A percentile compares a stretch with the other conserved stretches of the same genome.
Conservation (phyloP, 2,888 invertebrate genomes). For the Teleiodes luculella region DNA sequence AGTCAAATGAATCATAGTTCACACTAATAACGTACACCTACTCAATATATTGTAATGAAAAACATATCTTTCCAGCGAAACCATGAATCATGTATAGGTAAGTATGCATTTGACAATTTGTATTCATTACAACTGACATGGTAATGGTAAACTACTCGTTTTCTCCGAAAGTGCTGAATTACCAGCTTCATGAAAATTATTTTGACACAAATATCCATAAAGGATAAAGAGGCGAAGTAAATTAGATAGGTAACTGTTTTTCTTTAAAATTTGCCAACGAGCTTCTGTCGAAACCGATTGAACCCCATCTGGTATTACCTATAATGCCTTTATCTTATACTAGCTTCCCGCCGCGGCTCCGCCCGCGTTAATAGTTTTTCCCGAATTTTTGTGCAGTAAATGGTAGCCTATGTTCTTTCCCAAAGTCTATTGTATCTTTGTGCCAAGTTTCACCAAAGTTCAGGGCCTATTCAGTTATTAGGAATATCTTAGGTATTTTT, state of each 20-base stretch:
- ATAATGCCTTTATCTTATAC: too few species aligned
- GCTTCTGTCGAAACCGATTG: constrained; percentile 24
- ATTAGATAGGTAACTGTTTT: constrained; percentile 27
- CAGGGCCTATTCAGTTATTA: too few species aligned
- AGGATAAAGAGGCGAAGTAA: constrained; percentile 24
- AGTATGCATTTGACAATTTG: neutral
- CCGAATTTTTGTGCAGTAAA: too few species aligned
- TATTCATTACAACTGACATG: neutral
- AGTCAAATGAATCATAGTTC: neutral
- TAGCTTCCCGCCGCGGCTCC: too few species aligned
- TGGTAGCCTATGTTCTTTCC: too few species aligned
- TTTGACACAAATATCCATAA: constrained; percentile 28
- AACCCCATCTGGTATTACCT: too few species aligned
- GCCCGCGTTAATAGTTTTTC: too few species aligned
- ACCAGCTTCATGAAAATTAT: constrained; percentile 27
- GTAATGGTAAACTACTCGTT: neutral
- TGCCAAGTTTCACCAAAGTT: too few species aligned
- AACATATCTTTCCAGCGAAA: neutral
- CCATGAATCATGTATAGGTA: constrained; percentile 1
- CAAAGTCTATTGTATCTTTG: too few species aligned
- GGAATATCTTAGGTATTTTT: too few species aligned
- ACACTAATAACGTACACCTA: neutral
- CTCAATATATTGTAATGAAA: neutral
- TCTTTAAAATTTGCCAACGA: constrained; percentile 30
- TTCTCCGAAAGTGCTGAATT: neutral